phyloP scores from a whole-genome alignment of 2,888 invertebrate species.

The Tipula vernalis region DNA sequence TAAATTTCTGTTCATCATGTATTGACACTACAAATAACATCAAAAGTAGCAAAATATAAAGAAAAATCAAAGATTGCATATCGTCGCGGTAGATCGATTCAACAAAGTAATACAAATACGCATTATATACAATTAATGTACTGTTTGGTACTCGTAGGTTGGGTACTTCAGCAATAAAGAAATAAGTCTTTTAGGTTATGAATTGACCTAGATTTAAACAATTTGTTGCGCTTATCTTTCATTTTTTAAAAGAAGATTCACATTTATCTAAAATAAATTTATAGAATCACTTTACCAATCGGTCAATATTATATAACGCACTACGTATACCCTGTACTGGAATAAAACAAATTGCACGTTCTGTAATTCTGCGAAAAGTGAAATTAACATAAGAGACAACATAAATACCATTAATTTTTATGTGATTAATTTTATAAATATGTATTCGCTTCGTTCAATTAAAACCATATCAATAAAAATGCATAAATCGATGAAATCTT shows the following conservation, averaged over 20 bases:
- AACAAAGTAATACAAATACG: neutral
- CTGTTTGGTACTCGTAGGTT: neutral
- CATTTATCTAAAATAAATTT: neutral
- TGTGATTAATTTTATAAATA: neutral
- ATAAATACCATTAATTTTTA: neutral
- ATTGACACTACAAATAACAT: neutral
- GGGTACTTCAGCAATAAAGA: neutral
- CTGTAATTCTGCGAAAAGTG: neutral
- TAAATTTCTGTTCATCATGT: neutral
- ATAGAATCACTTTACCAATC: neutral
- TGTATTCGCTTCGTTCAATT: neutral
- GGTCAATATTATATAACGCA: no score
- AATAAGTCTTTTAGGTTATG: neutral
- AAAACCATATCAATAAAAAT: neutral
- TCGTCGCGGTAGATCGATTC: neutral
- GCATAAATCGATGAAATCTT: neutral
- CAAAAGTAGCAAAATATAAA: neutral
- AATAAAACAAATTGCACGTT: neutral
- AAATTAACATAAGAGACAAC: neutral
- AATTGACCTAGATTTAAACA: neutral
- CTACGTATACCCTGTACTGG: no score
- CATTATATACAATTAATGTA: neutral
- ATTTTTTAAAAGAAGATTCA: neutral
- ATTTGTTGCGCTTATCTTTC: neutral
- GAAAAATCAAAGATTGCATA: neutral